Percentiles rank a stretch among this genome's conserved stretches.
Evolutionary conservation across 2,113 vertebrate species (phyloP).

Genomic region (Scophthalmus maximus): DNA sequence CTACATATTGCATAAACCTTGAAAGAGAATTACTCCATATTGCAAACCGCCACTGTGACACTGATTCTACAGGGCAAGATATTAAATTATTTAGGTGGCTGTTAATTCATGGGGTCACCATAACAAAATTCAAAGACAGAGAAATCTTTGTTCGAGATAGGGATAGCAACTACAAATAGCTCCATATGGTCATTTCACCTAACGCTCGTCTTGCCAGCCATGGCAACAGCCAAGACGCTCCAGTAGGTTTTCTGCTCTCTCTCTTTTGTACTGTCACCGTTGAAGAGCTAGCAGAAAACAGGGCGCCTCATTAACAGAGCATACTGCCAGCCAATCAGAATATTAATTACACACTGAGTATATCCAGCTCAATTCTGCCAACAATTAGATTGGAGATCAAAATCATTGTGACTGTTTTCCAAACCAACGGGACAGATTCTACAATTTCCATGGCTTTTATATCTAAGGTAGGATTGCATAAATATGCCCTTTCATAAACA

Average conservation of each 20-base stretch:
- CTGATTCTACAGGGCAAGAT: not conserved
- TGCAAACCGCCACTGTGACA: not conserved
- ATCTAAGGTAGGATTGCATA: constrained; percentile 3
- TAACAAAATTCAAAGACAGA: not conserved
- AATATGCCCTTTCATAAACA: constrained; percentile 14
- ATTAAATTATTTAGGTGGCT: not conserved
- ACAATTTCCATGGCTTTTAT: not conserved
- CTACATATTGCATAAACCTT: not conserved
- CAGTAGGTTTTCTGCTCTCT: constrained; percentile 16
- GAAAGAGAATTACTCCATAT: not conserved
- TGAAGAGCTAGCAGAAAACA: constrained; percentile 24
- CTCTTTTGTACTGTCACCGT: constrained; percentile 20
- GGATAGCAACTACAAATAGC: not conserved
- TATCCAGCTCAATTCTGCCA: constrained; percentile 11
- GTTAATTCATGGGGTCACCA: not conserved
- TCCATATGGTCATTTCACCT: constrained; percentile 14
- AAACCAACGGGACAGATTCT: not conserved
- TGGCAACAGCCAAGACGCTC: not conserved
- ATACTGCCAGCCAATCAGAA: constrained; percentile 7
- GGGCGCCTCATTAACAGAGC: constrained; percentile 41
- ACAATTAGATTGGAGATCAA: constrained; percentile 1
- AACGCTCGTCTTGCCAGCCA: constrained; percentile 10
- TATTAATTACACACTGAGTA: constrained; percentile 28
- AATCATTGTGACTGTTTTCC: constrained; percentile 11
- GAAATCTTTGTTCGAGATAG: not conserved